These are phyloP conservation scores for Ammospiza nelsoni DNA, from an alignment of 2,113 vertebrate species.

Conservation along the genomic window DNA sequence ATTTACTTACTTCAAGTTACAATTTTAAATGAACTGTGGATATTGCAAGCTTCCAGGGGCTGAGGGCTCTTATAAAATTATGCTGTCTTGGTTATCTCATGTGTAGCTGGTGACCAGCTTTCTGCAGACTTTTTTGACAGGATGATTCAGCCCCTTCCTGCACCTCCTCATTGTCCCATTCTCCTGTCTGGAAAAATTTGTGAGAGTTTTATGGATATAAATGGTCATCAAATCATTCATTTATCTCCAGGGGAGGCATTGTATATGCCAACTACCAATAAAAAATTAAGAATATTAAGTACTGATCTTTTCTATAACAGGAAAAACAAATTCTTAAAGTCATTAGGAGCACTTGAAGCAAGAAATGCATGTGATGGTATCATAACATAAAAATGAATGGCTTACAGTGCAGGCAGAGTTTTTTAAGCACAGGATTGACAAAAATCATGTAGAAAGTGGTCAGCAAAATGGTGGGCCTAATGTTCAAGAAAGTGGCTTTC, in stretches of 20 bases:
- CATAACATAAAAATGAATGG: fast-evolving
- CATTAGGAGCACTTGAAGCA: neutral
- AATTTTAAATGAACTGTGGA: neutral
- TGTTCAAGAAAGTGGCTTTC: neutral
- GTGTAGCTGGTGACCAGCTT: neutral
- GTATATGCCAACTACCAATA: neutral
- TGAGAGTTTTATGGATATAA: neutral
- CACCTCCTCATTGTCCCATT: neutral
- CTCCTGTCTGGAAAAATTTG: neutral
- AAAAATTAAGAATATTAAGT: neutral
- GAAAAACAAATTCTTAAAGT: neutral
- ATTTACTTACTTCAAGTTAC: neutral
- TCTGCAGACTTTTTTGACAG: neutral
- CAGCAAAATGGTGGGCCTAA: neutral
- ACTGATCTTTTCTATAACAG: neutral
- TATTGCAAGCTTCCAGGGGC: neutral
- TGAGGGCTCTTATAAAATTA: neutral
- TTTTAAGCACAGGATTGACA: neutral
- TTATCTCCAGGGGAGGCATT: neutral
- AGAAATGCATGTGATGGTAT: neutral
- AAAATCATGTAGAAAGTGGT: neutral
- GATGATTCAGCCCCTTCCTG: neutral
- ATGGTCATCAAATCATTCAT: neutral
- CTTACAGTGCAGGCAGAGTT: neutral
- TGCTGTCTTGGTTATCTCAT: neutral